Evolutionary conservation across 2,797 vertebrate genomes (phyloP), one percentile per base, ranked within the genome.

Genomic region (Macropodus opercularis): DNA sequence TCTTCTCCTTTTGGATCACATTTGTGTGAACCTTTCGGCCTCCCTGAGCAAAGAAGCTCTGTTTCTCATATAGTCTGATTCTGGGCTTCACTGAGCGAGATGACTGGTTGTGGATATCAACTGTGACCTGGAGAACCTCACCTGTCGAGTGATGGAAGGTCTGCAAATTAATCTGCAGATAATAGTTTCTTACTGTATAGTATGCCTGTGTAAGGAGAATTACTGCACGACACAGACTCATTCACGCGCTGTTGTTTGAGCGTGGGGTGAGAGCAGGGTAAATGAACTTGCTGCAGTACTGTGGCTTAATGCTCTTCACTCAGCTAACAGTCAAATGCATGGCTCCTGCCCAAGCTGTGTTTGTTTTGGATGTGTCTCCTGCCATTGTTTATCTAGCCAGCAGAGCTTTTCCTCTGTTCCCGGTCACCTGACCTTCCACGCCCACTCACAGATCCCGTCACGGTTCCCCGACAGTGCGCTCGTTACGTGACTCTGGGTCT

Each of bases 41-140:
- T 17, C 88, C 87, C 60, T 77, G 69, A 1, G 87, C 90, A 0
- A 87, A 87, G 73, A 55, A 87, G 35, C 78, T 85, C 10, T 17
- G 55, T 55, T 81, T 90, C 69, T 83, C 69, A 10, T 89, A 90
- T 32, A 90, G 27, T 0, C 0, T 7, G 22, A 88, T 61, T 58
- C 75, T 91, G 18, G 87, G 85, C 66, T 86, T 88, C 31, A 84
- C 79, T 2, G 61, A 26, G 8, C 82, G 81, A 32, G 57, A 58
- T 5, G 85, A 85, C 15, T 11, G 15, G 67, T 91, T 91, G 13
- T 0, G 57, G 42, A 89, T 69, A 32, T 87, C 42, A 23, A 27
- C 42, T 0, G 2, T 73, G 55, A 89, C 56, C 6, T 51, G 0
- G 3, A 90, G 0, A 6, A 0, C 7, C 14, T 85, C 74, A 0